Conservation (phyloP, 2,888 invertebrate genomes). For the Arctia plantaginis region DNA sequence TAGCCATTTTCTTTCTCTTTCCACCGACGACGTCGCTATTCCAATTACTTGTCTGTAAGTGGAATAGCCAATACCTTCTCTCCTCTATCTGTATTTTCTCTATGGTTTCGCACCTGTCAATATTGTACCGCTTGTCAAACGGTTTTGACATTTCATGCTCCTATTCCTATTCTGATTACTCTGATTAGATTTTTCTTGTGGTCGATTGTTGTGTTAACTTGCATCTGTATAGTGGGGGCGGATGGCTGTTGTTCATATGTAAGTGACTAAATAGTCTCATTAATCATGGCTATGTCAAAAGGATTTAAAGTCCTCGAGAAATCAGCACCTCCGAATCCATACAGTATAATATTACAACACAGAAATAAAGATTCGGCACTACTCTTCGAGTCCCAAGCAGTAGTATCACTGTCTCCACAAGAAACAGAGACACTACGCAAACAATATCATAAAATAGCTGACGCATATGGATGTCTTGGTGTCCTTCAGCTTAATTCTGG, state of each 20-base stretch:
- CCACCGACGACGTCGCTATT: no score
- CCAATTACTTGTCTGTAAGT: no score
- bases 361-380: conserved; percentile 94
- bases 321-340: conserved; percentile 93
- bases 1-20: no score
- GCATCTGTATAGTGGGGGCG: conserved; percentile 64
- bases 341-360: conserved; percentile 96
- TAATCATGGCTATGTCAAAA: conserved; percentile 96
- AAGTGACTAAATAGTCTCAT: conserved; percentile 40
- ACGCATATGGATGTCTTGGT: conserved; percentile 98
- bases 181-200: conserved; percentile 42
- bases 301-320: conserved; percentile 96
- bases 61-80: no score
- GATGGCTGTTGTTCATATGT: conserved; percentile 65
- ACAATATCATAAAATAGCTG: conserved; percentile 95
- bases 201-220: conserved; percentile 43
- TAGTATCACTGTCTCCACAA: conserved; percentile 93
- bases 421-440: conserved; percentile 96
- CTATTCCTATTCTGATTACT: conserved; percentile 14
- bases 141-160: conserved; percentile 40
- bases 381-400: conserved; percentile 96
- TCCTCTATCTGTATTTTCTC: no score
- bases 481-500: conserved; percentile 95
- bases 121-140: conserved; percentile 33
- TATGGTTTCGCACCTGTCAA: conserved; percentile 9